A percentile compares a stretch with the other conserved stretches of the same genome.
Evolutionary conservation across 2,797 vertebrate species (phyloP).

Genomic region (Hoplostethus atlanticus): DNA sequence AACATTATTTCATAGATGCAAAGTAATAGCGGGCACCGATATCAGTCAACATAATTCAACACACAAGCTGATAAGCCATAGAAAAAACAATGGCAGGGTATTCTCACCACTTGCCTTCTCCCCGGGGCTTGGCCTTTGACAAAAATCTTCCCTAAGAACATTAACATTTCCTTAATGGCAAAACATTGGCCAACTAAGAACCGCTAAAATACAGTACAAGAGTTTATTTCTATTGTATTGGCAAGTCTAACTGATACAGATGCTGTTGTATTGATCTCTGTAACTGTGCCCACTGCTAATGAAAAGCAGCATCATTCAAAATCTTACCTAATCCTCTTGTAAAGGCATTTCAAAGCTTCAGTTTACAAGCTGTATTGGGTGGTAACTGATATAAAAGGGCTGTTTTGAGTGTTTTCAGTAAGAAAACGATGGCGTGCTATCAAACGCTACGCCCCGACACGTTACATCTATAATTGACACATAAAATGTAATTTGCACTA

Average conservation of each 20-base stretch:
- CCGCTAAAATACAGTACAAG: background rate
- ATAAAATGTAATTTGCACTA: conserved; percentile 24
- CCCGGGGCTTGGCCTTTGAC: background rate
- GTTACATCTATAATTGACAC: conserved; percentile 8
- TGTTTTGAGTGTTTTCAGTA: conserved; percentile 8
- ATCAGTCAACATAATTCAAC: background rate
- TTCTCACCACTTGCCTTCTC: conserved; percentile 52
- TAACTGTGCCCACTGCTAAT: background rate
- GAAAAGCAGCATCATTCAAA: conserved; percentile 1
- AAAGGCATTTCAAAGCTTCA: conserved; percentile 3
- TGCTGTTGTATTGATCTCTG: background rate
- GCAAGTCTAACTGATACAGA: background rate
- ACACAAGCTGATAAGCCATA: conserved; percentile 57
- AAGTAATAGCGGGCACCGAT: background rate
- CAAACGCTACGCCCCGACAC: conserved; percentile 11
- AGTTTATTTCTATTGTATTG: background rate
- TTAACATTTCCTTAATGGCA: background rate
- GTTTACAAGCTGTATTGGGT: conserved; percentile 9
- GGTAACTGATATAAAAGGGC: background rate
- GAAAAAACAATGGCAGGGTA: conserved; percentile 38
- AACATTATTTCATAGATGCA: background rate
- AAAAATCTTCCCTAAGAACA: background rate
- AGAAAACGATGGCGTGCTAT: background rate
- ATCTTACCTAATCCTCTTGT: background rate
- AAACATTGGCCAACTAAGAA: background rate